Evolutionary conservation across 2,113 vertebrate genomes (phyloP), one percentile per base, ranked within the genome.

Genomic region (Takifugu bimaculatus): DNA sequence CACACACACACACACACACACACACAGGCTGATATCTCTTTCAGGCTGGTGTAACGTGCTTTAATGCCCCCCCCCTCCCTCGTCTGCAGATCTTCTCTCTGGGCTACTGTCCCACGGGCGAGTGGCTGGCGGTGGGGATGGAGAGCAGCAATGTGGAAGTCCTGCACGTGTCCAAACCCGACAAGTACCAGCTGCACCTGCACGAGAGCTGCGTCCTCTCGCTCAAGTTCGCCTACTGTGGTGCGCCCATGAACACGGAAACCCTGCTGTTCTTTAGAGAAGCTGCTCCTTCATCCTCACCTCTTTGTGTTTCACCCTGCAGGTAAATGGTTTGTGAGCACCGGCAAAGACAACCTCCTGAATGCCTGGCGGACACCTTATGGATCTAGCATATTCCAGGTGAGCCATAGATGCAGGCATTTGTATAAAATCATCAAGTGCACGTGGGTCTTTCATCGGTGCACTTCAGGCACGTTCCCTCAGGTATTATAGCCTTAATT

Each of bases 291-390:
- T 65, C 15, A 49, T 49, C 35, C 58, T 53, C 39, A 13, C 47
- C 53, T 61, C 27, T 72, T 66, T 75, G 75, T 74, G 75, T 48
- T 77, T 74, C 35, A 6, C 78, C 75, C 66, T 82, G 74, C 75
- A 95, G 94, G 94, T 78, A 93, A 94, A 89, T 95, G 94, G 94
- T 95, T 95, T 27, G 93, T 95, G 74, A 95, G 94, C 79, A 95
- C 94, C 0, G 93, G 94, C 13, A 95, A 95, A 77, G 94, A 95
- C 83, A 95, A 94, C 76, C 86, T 95, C 50, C 90, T 95, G 26
- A 95, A 95, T 1, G 94, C 93, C 3, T 95, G 94, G 94, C 80
- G 94, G 79, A 94, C 93, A 0, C 94, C 94, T 0, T 95, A 95
- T 0, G 94, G 94, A 63, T 94, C 94, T 70, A 95, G 93, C 82